Conservation (phyloP, 2,113 vertebrate species). For the Mesoclemmys tuberculata region DNA sequence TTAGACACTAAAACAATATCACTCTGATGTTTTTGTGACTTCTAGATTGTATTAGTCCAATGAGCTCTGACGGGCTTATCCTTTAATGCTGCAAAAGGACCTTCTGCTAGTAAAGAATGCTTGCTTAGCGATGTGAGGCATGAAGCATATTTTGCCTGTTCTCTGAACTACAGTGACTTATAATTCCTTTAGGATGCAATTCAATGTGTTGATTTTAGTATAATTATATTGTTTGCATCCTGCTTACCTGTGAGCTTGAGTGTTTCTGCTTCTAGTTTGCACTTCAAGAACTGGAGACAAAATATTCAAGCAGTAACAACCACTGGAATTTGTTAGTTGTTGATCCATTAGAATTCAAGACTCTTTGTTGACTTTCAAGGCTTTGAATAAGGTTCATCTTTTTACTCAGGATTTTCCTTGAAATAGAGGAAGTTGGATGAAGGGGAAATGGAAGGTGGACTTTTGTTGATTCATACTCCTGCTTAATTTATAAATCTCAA, state of each 20-base stretch:
- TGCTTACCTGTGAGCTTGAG: background rate
- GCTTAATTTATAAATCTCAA: background rate
- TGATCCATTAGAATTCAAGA: background rate
- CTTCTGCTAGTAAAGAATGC: background rate
- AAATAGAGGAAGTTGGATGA: slow-evolving; percentile 15
- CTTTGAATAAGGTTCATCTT: background rate
- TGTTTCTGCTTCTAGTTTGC: background rate
- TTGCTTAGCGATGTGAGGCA: background rate
- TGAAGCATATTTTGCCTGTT: background rate
- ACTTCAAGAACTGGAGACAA: background rate
- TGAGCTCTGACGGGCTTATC: background rate
- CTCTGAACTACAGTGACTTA: background rate
- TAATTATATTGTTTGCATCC: background rate
- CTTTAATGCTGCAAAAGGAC: background rate
- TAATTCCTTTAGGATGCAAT: background rate
- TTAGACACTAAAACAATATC: background rate
- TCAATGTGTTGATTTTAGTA: background rate
- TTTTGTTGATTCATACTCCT: background rate
- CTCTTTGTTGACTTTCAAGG: background rate
- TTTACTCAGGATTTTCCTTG: background rate
- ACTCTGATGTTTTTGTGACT: background rate
- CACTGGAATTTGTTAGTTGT: background rate
- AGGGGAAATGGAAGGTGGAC: background rate
- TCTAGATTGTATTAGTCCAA: too few relatives aligned
- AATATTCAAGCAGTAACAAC: background rate